Evolutionary conservation across 1,140 invertebrate genomes (phyloP).

Genomic region (Pseudoatta argentina): DNA sequence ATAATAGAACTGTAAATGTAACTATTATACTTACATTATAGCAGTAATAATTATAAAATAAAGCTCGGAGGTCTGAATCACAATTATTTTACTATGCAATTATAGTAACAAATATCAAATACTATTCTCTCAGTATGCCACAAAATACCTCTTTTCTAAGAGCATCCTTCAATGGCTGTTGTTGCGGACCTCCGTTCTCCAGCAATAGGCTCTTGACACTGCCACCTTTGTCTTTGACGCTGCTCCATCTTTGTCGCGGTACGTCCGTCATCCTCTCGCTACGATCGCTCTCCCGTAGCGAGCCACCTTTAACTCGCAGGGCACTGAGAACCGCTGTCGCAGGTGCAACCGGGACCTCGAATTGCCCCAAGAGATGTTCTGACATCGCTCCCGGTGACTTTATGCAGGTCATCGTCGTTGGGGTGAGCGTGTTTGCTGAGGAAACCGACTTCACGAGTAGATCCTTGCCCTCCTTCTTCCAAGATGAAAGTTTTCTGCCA

Average conservation of each 20-base stretch:
- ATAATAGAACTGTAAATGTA: no score
- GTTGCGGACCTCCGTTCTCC: conserved; percentile 84
- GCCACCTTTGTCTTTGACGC: conserved; percentile 83
- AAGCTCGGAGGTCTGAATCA: no score
- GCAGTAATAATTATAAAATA: no score
- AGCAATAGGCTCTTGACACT: conserved; percentile 85
- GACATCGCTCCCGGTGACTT: conserved; percentile 85
- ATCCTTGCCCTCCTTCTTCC: conserved; percentile 79
- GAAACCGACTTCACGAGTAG: conserved; percentile 82
- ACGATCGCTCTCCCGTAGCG: conserved; percentile 80
- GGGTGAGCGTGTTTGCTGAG: conserved; percentile 82
- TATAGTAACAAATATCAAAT: no score
- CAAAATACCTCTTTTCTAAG: conserved; percentile 83
- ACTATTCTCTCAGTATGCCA: not conserved
- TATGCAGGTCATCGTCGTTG: conserved; percentile 84
- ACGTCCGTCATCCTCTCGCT: conserved; percentile 72
- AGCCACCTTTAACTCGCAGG: conserved; percentile 79
- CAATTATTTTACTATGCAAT: no score
- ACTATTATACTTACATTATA: no score
- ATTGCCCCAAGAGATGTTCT: conserved; percentile 84
- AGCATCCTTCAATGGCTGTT: conserved; percentile 77
- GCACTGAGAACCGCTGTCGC: conserved; percentile 75
- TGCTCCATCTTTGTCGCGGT: conserved; percentile 84
- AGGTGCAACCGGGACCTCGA: conserved; percentile 76
- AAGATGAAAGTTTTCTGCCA: conserved; percentile 70